These are phyloP conservation scores for Odontomyia ornata DNA, from an alignment of 2,888 invertebrate species.

Conservation along the genomic window DNA sequence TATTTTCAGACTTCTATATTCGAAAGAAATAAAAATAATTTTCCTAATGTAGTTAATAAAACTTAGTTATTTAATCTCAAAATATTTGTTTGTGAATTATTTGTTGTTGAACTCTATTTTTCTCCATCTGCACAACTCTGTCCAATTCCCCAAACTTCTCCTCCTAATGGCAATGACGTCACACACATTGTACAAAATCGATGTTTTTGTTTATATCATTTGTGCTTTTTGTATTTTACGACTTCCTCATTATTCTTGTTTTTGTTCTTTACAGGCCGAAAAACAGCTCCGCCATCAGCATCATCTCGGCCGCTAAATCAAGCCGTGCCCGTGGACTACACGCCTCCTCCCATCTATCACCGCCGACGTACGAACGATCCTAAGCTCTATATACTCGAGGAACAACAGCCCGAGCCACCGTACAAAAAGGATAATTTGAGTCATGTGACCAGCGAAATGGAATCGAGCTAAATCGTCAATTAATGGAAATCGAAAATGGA, in stretches of 20 bases:
- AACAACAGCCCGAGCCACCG: not conserved
- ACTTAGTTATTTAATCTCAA: too few species aligned
- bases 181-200: constrained; percentile 13
- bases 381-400: not conserved
- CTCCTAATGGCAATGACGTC: not conserved
- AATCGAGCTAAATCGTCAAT: constrained; percentile 3
- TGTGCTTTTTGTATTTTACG: not conserved
- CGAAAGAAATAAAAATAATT: too few species aligned
- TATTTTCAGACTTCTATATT: too few species aligned
- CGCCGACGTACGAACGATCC: not conserved
- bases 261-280: constrained; percentile 16
- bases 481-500: not conserved
- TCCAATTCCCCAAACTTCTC: not conserved
- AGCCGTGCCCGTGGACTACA: not conserved
- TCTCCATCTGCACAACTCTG: not conserved
- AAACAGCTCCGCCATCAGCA: not conserved
- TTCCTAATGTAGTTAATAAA: too few species aligned
- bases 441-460: constrained; percentile 3
- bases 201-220: constrained; percentile 37
- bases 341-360: not conserved
- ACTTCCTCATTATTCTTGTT: constrained; percentile 22
- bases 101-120: too few species aligned
- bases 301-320: not conserved
- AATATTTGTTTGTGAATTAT: too few species aligned
- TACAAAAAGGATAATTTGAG: not conserved